Base-by-base conservation (phyloP, 2,797 vertebrate genomes). In the Cottoperca gobio region DNA sequence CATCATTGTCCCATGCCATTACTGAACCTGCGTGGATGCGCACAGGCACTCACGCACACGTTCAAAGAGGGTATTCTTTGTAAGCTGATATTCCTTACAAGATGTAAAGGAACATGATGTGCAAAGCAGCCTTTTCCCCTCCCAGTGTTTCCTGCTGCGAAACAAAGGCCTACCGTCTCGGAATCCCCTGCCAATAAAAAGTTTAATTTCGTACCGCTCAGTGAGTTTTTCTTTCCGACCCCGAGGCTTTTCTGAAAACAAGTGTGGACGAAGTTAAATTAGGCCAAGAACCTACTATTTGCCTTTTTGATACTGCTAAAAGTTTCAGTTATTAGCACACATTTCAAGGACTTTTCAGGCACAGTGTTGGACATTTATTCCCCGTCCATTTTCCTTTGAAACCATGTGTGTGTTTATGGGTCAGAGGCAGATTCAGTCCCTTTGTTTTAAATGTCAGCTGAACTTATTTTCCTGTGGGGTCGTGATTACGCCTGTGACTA, bases 1-100 rank as follows among this genome's bases (percentile, higher is more conserved):
- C 81, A 89, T 91, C 89, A 85, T 78, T 83, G 88, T 86, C 90
- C 89, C 83, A 12, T 84, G 84, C 78, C 78, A 73, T 83, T 83
- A 86, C 85, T 85, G 79, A 85, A 77, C 82, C 70, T 9, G 43
- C 31, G 43, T 17, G 67, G 70, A 81, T 24, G 61, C 57, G 10
- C 80, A 68, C 59, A 49, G 10, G 33, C 66, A 62, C 71, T 37
- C 70, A 13, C 54, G 48, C 65, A 31, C 50, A 7, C 50, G 60
- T 83, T 79, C 73, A 84, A 71, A 81, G 79, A 54, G 43, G 42
- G 8, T n/a, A 24, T 73, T 70, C 79, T 84, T 80, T 71, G 79
- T 72, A 12, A 73, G 71, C 72, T 55, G 50, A 76, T 66, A 62
- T 78, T 73, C 40, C 42, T 57, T 43, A n/a, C 58, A 62, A 76